Base-by-base conservation (phyloP, 2,113 vertebrate genomes). In the Pachypanchax playfairii region DNA sequence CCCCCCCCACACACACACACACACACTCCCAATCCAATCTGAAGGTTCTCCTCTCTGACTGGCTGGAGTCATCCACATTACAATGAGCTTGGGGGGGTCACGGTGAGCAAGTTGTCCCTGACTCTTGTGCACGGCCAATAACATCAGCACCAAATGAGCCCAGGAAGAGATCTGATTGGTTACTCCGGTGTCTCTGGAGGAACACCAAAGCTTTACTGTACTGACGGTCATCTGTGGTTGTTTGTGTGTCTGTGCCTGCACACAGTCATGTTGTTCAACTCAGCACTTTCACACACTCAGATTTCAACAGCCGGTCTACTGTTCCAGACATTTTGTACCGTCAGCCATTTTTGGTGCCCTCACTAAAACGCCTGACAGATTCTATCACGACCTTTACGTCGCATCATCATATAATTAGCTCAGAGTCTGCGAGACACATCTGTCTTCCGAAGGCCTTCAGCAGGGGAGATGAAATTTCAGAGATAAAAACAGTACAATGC, bases 261-360 rank as follows among this genome's bases (percentile, higher is more conserved):
- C 31, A 55, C 31, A 31, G 50, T 20, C 62, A 55, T 64, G 36
- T 58, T 51, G 42, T 46, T 66, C 65, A 17, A 21, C 74, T 87
- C 80, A 89, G 83, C 81, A 85, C 57, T 78, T 84, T 81, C 66
- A 57, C 57, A 77, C 49, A 78, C 65, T 87, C 68, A 79, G 35
- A 82, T 83, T 85, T 85, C 67, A 86, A 49, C 33, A 61, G 33
- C 53, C 60, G 51, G 28, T 46, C 54, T 4, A 33, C 59, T 42
- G 25, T 24, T 24, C 12, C 43, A 42, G 21, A 26, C 48, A 56
- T 62, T 74, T 60, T 75, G 66, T 57, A 18, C 31, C 5, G 55
- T 80, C 65, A n/a, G 59, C 70, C 17, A 39, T 65, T 82, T 82
- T 78, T 13, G n/a, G 53, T 38, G 6, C 39, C 10, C 51, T 39